These are phyloP conservation scores for Siniperca obscura DNA, from an alignment of 2,797 vertebrate genomes.

Conservation along the genomic window DNA sequence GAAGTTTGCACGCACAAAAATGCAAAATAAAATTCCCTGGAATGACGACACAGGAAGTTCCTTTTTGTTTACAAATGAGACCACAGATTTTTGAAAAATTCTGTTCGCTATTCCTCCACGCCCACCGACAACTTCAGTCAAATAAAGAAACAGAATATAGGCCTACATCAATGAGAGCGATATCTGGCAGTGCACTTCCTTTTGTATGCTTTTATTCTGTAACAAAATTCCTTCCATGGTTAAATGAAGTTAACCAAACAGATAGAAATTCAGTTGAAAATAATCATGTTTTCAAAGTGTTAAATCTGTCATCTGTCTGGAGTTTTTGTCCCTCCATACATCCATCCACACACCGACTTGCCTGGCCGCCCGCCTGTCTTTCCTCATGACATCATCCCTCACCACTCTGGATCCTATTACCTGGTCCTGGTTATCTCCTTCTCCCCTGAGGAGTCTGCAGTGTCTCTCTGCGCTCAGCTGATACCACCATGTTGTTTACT, in stretches of 20 bases:
- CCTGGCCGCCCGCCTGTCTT: conserved; percentile 44
- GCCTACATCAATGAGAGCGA: background rate
- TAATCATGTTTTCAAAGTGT: conserved; percentile 20
- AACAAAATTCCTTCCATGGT: background rate
- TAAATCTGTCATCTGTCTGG: conserved; percentile 28
- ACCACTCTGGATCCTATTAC: conserved; percentile 62
- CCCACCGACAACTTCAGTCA: no score
- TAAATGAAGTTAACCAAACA: background rate
- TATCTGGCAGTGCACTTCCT: background rate
- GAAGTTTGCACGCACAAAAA: background rate
- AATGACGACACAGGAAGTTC: background rate
- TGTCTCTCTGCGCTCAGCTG: conserved; percentile 48
- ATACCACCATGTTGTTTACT: conserved; percentile 54
- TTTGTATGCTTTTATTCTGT: background rate
- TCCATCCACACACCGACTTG: conserved; percentile 43
- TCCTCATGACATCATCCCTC: conserved; percentile 73
- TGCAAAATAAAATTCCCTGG: background rate
- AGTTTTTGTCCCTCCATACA: conserved; percentile 36
- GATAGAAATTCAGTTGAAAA: conserved; percentile 3
- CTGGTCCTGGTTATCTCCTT: conserved; percentile 24
- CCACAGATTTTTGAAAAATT: background rate
- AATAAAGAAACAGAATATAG: no score
- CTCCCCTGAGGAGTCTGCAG: conserved; percentile 42
- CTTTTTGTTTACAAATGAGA: background rate
- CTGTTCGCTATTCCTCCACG: background rate